A percentile compares a stretch with the other conserved stretches of the same genome.
phyloP scores from a whole-genome alignment of 2,797 vertebrate genomes.

The Champsocephalus gunnari region DNA sequence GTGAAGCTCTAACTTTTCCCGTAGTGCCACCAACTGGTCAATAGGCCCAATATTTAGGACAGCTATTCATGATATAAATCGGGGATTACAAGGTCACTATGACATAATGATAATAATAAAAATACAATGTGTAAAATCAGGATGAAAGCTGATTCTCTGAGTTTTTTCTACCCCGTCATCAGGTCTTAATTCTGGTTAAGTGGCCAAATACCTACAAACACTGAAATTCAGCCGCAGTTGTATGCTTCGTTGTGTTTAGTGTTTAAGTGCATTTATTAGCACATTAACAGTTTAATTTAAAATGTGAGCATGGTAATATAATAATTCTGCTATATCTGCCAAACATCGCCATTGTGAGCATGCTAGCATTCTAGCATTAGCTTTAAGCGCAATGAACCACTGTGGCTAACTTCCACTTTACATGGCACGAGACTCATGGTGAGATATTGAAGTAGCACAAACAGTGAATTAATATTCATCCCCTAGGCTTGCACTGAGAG shows the following conservation, averaged over 20 bases:
- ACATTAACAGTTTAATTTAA: background rate
- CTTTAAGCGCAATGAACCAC: background rate
- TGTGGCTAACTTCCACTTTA: background rate
- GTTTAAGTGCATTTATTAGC: background rate
- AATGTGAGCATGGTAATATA: too few relatives aligned
- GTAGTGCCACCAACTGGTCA: background rate
- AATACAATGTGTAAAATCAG: background rate
- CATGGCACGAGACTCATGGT: background rate
- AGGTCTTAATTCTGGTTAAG: background rate
- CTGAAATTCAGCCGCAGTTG: too few relatives aligned
- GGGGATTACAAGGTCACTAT: background rate
- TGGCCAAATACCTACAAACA: background rate
- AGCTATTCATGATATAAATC: background rate
- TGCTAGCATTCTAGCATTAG: background rate
- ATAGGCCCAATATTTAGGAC: background rate
- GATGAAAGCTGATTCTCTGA: background rate
- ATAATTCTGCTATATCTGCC: too few relatives aligned
- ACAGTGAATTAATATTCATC: slow-evolving; percentile 33
- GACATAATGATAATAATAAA: background rate
- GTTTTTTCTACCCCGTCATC: background rate
- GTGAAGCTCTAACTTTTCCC: background rate
- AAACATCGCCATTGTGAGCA: background rate
- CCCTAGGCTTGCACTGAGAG: slow-evolving; percentile 14
- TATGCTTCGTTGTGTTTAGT: background rate
- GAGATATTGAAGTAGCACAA: background rate